Evolutionary conservation across 1,140 invertebrate species (phyloP).

Genomic region (Camponotus pennsylvanicus): DNA sequence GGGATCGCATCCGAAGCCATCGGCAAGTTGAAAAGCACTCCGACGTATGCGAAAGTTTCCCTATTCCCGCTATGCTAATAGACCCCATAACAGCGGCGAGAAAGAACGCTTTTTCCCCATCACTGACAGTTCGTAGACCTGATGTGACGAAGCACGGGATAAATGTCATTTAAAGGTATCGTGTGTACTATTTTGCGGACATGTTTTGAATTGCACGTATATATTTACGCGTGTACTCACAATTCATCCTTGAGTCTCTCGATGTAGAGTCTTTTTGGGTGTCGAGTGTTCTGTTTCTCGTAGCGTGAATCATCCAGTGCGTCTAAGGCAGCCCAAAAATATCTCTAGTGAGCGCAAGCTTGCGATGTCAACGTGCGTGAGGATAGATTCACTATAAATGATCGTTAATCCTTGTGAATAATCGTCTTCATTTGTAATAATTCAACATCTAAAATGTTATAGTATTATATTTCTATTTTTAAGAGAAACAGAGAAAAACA

Average conservation of each 20-base stretch:
- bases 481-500: not conserved
- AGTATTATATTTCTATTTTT: not conserved
- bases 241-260: constrained; percentile 41
- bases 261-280: constrained; percentile 1
- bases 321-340: constrained; percentile 46
- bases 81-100: constrained; percentile 9
- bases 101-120: constrained; percentile 33
- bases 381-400: constrained; percentile 33
- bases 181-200: constrained; percentile 34
- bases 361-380: not conserved
- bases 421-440: not conserved
- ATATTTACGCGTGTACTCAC: constrained; percentile 23
- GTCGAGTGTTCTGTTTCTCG: constrained; percentile 17
- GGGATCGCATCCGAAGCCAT: not conserved
- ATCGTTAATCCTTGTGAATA: constrained; percentile 1
- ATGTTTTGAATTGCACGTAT: not conserved
- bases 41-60: constrained; percentile 33
- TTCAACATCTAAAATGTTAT: not conserved
- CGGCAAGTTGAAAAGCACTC: constrained; percentile 30
- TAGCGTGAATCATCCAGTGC: constrained; percentile 53
- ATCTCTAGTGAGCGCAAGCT: constrained; percentile 26
- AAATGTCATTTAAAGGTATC: constrained; percentile 53
- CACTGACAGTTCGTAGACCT: not conserved
- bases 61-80: constrained; percentile 55
- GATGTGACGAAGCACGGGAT: constrained; percentile 21